Conservation (phyloP, 2,888 invertebrate genomes). For the Lepidocyrtinus sp. region DNA sequence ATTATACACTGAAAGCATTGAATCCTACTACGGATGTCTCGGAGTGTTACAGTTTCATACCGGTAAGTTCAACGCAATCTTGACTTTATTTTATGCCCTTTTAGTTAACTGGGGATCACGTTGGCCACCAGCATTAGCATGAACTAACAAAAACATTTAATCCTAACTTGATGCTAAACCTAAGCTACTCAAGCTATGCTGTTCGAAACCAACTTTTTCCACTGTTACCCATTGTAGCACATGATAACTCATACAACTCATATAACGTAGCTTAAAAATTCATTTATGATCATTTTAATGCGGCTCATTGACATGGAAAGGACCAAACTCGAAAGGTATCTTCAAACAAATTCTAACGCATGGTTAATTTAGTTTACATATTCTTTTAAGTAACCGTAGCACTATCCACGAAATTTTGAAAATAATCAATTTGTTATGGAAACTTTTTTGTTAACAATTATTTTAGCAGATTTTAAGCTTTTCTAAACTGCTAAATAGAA, state of each 20-base stretch:
- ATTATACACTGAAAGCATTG: slow-evolving; percentile 90
- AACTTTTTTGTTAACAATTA: neutral
- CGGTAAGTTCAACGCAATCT: slow-evolving; percentile 73
- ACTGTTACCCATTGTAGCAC: too few relatives aligned
- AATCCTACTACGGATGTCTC: slow-evolving; percentile 92
- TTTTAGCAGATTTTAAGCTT: neutral
- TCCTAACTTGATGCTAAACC: too few relatives aligned
- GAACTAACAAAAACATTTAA: too few relatives aligned
- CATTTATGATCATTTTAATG: slow-evolving; percentile 32
- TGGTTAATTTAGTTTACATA: slow-evolving; percentile 1
- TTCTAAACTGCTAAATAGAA: too few relatives aligned
- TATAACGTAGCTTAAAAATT: too few relatives aligned
- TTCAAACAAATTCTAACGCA: neutral
- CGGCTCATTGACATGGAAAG: slow-evolving; percentile 52
- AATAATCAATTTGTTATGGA: neutral
- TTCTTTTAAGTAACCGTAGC: neutral
- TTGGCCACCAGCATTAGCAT: too few relatives aligned
- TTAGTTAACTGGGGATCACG: too few relatives aligned
- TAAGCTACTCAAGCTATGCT: too few relatives aligned
- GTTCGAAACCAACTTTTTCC: too few relatives aligned
- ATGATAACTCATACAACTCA: too few relatives aligned
- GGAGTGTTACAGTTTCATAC: slow-evolving; percentile 92
- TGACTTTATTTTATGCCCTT: too few relatives aligned
- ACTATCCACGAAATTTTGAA: too few relatives aligned
- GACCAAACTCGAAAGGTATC: slow-evolving; percentile 67